These are phyloP conservation scores for Pediacus dermestoides DNA, from an alignment of 2,888 invertebrate genomes.

Conservation along the genomic window DNA sequence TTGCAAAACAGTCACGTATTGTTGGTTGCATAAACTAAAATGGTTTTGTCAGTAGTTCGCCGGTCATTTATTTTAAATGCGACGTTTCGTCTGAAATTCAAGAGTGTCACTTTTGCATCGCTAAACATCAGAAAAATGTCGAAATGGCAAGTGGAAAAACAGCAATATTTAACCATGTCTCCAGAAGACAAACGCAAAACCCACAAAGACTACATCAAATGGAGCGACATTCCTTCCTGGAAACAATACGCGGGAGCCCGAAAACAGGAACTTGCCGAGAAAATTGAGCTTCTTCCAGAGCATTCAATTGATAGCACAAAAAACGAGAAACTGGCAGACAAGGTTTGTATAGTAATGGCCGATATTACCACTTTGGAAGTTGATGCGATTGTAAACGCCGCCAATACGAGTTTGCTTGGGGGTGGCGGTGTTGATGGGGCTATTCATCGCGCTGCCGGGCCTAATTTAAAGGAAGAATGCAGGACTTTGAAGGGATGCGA, in stretches of 20 bases:
- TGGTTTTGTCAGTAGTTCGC: too few relatives aligned
- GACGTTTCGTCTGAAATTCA: too few relatives aligned
- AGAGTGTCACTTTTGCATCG: too few relatives aligned
- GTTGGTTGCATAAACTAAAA: too few relatives aligned
- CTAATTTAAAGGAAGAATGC: conserved; percentile 67
- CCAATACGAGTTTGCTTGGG: conserved; percentile 69
- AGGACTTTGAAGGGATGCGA: conserved; percentile 66
- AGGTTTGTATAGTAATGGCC: conserved; percentile 67
- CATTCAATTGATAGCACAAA: conserved; percentile 46
- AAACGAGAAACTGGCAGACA: conserved; percentile 54
- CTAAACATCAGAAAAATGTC: conserved; percentile 51
- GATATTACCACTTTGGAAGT: conserved; percentile 83
- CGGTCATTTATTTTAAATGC: too few relatives aligned
- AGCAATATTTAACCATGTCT: conserved; percentile 53
- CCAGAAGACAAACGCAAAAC: conserved; percentile 55
- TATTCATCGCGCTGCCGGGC: conserved; percentile 80
- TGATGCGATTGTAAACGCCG: conserved; percentile 89
- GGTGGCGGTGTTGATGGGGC: conserved; percentile 92
- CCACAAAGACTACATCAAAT: conserved; percentile 50
- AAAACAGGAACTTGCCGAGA: conserved; percentile 40
- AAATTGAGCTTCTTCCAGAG: conserved; percentile 38
- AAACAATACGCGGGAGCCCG: conserved; percentile 47
- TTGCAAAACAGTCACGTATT: too few relatives aligned
- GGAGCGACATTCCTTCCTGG: conserved; percentile 58
- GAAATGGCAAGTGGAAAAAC: conserved; percentile 54